Base-by-base conservation (phyloP, 2,797 vertebrate species). In the Falco naumanni region DNA sequence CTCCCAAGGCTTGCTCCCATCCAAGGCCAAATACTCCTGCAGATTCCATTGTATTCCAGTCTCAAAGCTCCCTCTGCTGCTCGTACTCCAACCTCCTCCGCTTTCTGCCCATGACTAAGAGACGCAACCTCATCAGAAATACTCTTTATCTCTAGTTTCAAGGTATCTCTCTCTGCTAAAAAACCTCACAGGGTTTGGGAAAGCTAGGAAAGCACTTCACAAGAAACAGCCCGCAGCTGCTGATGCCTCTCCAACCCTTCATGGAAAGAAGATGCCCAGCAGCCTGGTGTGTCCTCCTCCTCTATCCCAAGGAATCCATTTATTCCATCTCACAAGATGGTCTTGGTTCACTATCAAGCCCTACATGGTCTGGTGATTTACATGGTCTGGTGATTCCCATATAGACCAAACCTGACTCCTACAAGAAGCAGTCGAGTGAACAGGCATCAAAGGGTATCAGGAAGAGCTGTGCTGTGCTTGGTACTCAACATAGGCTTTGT, bases 1-100 rank as follows among this genome's bases (percentile, higher is more conserved):
- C 41, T 47, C 71, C 10, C 37, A 59, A 39, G 19, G 25, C 33
- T 45, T 51, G 34, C 20, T 93, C 54, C 66, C 28, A 31, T 15
- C 53, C 60, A 61, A 92, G 65, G 59, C 39, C 48, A 89, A 90
- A 78, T 5, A 51, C 2, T 91, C 47, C 70, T 26, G 39, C 33
- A 85, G 51, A 66, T 53, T 91, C 50, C 8, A 3, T 4, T 16
- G 25, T 51, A 68, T 74, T 84, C 79, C 79, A 63, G 89, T 66
- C 78, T 81, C 89, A 87, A 96, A 90, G 95, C 96, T 96, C 96
- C 96, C 94, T 96, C 96, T 97, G 93, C 96, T 97, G 96, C 86
- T 91, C 34, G 0, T 20, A 61, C 22, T 89, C 47, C 59, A 91
- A 81, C 29, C 74, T 89, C 53, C 53, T 69, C n/a, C 59, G 33